Conservation (phyloP, 2,888 invertebrate species). For the Hofmannophila pseudospretella region DNA sequence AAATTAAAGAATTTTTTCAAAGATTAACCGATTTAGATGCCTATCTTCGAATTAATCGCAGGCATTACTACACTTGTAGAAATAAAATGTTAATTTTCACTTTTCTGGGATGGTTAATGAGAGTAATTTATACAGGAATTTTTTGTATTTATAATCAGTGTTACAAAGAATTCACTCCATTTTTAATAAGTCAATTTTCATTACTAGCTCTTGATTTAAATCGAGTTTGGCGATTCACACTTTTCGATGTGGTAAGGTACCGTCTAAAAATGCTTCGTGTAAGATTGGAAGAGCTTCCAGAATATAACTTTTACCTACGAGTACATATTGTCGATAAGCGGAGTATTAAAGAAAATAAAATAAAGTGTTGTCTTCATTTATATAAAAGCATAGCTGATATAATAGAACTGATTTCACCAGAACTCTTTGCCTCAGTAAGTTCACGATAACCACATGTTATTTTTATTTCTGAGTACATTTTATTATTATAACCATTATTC, state of each 20-base stretch:
- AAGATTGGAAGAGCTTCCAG: constrained; percentile 45
- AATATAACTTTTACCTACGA: constrained; percentile 45
- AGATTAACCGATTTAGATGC: constrained; percentile 38
- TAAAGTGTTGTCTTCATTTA: constrained; percentile 42
- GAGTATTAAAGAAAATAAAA: constrained; percentile 43
- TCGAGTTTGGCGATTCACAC: constrained; percentile 54
- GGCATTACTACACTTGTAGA: constrained; percentile 28
- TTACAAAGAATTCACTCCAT: constrained; percentile 28
- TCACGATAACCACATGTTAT: too few relatives aligned
- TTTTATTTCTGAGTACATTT: too few relatives aligned
- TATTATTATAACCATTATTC: too few relatives aligned
- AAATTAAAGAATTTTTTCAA: constrained; percentile 31
- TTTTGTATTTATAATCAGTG: constrained; percentile 38
- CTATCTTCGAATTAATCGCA: constrained; percentile 40
- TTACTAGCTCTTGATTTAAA: constrained; percentile 52
- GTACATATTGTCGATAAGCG: constrained; percentile 48
- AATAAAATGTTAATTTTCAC: constrained; percentile 30
- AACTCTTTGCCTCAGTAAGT: constrained; percentile 56
- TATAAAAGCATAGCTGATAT: constrained; percentile 53
- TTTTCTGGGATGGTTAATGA: constrained; percentile 33
- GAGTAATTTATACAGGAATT: constrained; percentile 35
- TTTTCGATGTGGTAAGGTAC: constrained; percentile 49
- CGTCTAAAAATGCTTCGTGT: constrained; percentile 45
- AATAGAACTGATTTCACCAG: constrained; percentile 47
- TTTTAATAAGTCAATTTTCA: constrained; percentile 38